Percentiles rank a stretch among this genome's conserved stretches.
Evolutionary conservation across 2,113 vertebrate genomes (phyloP).

Genomic region (Tamias sibiricus): DNA sequence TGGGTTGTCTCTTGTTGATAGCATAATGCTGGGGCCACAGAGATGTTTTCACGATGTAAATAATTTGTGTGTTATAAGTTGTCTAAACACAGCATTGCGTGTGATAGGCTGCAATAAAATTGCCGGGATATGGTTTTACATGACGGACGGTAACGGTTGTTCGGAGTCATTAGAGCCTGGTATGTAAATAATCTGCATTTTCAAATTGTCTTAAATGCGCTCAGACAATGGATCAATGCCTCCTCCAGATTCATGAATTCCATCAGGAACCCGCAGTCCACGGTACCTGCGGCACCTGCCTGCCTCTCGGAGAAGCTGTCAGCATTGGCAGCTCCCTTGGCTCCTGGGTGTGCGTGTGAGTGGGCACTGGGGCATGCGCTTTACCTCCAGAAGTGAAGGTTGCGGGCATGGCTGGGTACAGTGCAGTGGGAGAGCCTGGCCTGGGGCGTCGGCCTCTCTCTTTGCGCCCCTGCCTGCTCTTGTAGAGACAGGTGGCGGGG

Average conservation of each 20-base stretch:
- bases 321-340: accelerated
- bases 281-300: background rate
- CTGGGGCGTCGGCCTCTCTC: background rate
- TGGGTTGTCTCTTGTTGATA: conserved; percentile 39
- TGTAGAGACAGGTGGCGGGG: background rate
- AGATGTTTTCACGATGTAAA: conserved; percentile 63
- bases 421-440: background rate
- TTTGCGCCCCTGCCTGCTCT: background rate
- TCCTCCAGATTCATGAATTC: conserved; percentile 47
- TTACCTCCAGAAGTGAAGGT: background rate
- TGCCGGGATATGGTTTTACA: conserved; percentile 54
- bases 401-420: accelerated
- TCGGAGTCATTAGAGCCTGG: conserved; percentile 60
- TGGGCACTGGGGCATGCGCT: accelerated
- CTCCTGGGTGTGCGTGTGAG: background rate
- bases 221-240: conserved; percentile 53
- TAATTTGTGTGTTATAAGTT: conserved; percentile 72
- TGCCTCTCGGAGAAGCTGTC: background rate
- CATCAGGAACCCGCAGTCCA: background rate
- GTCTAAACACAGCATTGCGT: conserved; percentile 1
- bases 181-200: conserved; percentile 77
- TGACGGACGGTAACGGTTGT: conserved; percentile 62
- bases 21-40: conserved; percentile 46
- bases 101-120: conserved; percentile 54
- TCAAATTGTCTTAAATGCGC: conserved; percentile 63